Conservation (phyloP, 2,888 invertebrate species). For the Pseudeuparius sepicola region DNA sequence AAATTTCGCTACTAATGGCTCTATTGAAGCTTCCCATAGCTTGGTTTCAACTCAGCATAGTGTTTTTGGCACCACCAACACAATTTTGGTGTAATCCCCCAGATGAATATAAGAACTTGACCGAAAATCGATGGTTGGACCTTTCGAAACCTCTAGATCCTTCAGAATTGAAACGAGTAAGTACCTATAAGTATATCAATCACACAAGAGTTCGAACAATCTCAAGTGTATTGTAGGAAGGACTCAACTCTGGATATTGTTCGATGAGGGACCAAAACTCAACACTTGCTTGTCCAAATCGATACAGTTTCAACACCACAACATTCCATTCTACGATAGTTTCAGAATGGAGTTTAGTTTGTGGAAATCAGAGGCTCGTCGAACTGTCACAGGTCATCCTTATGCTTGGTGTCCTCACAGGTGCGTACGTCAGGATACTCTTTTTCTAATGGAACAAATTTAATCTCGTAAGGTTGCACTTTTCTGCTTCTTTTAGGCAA, state of each 20-base stretch:
- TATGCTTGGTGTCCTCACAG: conserved; percentile 54
- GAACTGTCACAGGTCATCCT: conserved; percentile 50
- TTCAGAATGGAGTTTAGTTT: conserved; percentile 57
- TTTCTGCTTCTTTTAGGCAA: conserved; percentile 37
- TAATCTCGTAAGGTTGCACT: no score
- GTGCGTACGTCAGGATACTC: conserved; percentile 1
- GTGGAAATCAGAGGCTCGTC: conserved; percentile 45
- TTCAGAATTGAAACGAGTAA: conserved; percentile 22
- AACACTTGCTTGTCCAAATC: conserved; percentile 29
- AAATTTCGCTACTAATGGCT: conserved; percentile 45
- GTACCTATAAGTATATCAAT: conserved; percentile 6
- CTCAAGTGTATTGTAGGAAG: conserved; percentile 22
- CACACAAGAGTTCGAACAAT: no score
- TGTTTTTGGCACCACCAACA: conserved; percentile 51
- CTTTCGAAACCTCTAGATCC: conserved; percentile 30
- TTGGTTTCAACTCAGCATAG: conserved; percentile 53
- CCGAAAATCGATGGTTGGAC: conserved; percentile 41
- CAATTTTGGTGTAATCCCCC: conserved; percentile 47
- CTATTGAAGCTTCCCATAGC: conserved; percentile 49
- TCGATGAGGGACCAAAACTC: conserved; percentile 24
- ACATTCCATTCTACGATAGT: conserved; percentile 52
- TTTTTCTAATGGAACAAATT: no score
- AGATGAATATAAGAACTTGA: conserved; percentile 25
- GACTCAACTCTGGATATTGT: conserved; percentile 30
- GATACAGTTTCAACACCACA: conserved; percentile 46